phyloP scores from a whole-genome alignment of 2,888 invertebrate genomes.

The Eilema depressum region DNA sequence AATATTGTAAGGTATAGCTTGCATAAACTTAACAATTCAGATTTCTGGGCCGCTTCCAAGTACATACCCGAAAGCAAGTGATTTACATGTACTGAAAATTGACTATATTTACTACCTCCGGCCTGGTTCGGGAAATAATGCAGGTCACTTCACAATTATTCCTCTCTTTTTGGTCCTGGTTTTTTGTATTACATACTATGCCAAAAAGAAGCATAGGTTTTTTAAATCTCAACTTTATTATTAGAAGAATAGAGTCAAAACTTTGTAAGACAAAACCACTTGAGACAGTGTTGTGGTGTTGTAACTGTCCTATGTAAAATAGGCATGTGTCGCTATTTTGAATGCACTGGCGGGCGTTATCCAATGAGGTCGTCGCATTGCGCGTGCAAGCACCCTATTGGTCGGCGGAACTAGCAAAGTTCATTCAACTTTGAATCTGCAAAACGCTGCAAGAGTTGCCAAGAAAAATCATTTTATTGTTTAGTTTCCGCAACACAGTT shows the following conservation, averaged over 20 bases:
- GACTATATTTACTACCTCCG: conserved; percentile 37
- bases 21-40: conserved; percentile 63
- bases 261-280: not conserved
- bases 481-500: conserved; percentile 33
- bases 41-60: conserved; percentile 72
- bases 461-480: conserved; percentile 57
- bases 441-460: conserved; percentile 66
- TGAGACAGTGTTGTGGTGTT: conserved; percentile 27
- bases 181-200: not conserved
- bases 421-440: conserved; percentile 76
- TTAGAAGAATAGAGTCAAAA: not conserved
- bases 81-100: conserved; percentile 65
- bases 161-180: not conserved
- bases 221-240: not conserved
- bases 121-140: not conserved
- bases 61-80: conserved; percentile 52
- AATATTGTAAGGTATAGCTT: conserved; percentile 67
- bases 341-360: conserved; percentile 52
- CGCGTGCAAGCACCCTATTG: conserved; percentile 69
- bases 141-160: not conserved
- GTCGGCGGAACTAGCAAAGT: conserved; percentile 59
- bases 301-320: conserved; percentile 45
- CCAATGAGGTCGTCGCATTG: conserved; percentile 82
- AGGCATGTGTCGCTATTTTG: conserved; percentile 51
- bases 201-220: too few species aligned